phyloP scores from a whole-genome alignment of 2,113 vertebrate genomes.

The Antechinus stuartii region DNA sequence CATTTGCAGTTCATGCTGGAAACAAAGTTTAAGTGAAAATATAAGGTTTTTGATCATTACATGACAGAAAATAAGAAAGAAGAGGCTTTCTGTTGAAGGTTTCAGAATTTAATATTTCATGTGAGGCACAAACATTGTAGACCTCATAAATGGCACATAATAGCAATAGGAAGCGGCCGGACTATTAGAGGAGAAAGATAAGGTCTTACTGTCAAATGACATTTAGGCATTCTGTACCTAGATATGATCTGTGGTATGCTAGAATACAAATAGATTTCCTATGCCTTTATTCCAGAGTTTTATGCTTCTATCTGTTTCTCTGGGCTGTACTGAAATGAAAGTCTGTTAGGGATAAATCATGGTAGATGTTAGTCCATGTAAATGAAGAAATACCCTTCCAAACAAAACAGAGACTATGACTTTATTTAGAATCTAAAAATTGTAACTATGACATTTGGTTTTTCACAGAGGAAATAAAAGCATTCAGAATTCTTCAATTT shows the following conservation, averaged over 20 bases:
- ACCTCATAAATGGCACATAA: not conserved
- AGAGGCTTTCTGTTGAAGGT: not conserved
- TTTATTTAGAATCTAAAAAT: not conserved
- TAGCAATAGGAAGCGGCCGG: not conserved
- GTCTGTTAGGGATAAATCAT: not conserved
- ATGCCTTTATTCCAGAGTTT: not conserved
- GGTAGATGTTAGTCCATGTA: not conserved
- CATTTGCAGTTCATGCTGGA: not conserved
- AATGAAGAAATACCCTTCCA: not conserved
- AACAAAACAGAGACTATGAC: not conserved
- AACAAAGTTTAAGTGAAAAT: not conserved
- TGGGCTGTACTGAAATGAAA: not conserved
- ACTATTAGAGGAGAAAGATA: not conserved
- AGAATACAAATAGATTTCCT: not conserved
- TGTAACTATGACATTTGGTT: not conserved
- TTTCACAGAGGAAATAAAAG: not conserved
- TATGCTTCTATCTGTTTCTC: not conserved
- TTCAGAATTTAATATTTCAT: not conserved
- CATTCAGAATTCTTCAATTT: not conserved
- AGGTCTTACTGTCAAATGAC: not conserved
- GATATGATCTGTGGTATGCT: not conserved
- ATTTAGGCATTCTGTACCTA: not conserved
- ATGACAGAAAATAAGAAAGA: not conserved
- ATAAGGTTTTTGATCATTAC: not conserved
- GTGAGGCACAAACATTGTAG: not conserved